These are phyloP conservation scores for Sphaerodactylus townsendi DNA, from an alignment of 2,113 vertebrate species.

Conservation along the genomic window DNA sequence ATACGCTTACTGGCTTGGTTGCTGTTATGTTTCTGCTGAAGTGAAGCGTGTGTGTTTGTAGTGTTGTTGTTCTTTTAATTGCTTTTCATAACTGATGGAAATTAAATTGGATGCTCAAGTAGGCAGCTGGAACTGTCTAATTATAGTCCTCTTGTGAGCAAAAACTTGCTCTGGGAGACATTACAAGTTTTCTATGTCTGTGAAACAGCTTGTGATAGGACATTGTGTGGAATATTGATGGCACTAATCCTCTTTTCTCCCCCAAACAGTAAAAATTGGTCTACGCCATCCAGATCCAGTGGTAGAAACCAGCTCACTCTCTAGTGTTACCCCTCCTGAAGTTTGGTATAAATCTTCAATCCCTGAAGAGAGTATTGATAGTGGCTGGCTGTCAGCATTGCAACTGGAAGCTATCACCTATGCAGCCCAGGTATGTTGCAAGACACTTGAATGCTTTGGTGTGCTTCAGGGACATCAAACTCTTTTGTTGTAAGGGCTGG, in stretches of 20 bases:
- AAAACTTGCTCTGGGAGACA: neutral
- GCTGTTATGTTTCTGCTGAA: too few species aligned
- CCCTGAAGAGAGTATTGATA: slow-evolving; percentile 93
- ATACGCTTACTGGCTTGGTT: too few species aligned
- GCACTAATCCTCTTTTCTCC: slow-evolving; percentile 17
- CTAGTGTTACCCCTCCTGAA: slow-evolving; percentile 94
- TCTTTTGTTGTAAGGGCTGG: too few species aligned
- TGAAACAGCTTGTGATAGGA: slow-evolving; percentile 9
- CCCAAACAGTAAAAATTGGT: slow-evolving; percentile 87
- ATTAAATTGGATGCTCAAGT: too few species aligned
- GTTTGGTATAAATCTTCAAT: slow-evolving; percentile 96
- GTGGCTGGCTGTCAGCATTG: slow-evolving; percentile 92
- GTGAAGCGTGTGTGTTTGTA: too few species aligned
- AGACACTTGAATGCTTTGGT: neutral
- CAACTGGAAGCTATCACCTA: slow-evolving; percentile 98
- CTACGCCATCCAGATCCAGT: slow-evolving; percentile 95
- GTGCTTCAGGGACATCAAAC: too few species aligned
- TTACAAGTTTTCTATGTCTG: slow-evolving; percentile 10
- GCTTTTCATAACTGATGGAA: too few species aligned
- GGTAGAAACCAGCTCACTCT: slow-evolving; percentile 96
- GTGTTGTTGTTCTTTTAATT: too few species aligned
- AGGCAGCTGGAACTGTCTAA: neutral
- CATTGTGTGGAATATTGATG: slow-evolving; percentile 3
- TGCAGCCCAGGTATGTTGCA: slow-evolving; percentile 85
- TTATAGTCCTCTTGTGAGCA: neutral